Evolutionary conservation across 2,888 invertebrate genomes (phyloP).

Genomic region (Xestia ashworthii): DNA sequence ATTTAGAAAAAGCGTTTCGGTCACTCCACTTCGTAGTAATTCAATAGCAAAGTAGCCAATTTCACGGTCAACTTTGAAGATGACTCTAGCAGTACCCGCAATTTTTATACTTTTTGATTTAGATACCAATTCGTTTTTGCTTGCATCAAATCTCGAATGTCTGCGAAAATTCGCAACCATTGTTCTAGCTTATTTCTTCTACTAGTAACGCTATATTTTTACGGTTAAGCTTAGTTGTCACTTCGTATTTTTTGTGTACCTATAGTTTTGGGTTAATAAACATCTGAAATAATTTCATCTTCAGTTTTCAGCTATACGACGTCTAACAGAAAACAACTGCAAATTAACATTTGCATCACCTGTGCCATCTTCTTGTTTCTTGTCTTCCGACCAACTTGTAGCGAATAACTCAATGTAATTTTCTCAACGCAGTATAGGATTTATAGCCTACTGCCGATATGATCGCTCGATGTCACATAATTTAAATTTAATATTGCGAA

Average conservation of each 20-base stretch:
- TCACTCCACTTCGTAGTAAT: slow-evolving; percentile 71
- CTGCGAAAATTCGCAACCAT: slow-evolving; percentile 13
- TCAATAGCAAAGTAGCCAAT: slow-evolving; percentile 77
- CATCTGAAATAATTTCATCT: not conserved
- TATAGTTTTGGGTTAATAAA: not conserved
- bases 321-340: not conserved
- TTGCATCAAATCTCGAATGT: slow-evolving; percentile 29
- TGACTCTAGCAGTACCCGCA: slow-evolving; percentile 73
- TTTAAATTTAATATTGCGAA: slow-evolving; percentile 41
- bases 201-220: slow-evolving; percentile 5
- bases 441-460: slow-evolving; percentile 49
- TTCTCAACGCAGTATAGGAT: slow-evolving; percentile 38
- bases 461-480: slow-evolving; percentile 50
- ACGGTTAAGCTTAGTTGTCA: not conserved
- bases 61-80: slow-evolving; percentile 77
- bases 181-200: slow-evolving; percentile 32
- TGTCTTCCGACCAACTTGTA: slow-evolving; percentile 29
- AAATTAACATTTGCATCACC: slow-evolving; percentile 44
- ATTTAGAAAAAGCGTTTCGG: slow-evolving; percentile 66
- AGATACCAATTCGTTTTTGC: slow-evolving; percentile 37
- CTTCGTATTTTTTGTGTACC: not conserved
- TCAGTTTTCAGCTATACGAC: not conserved
- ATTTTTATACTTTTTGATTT: slow-evolving; percentile 71
- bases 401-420: slow-evolving; percentile 42
- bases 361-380: slow-evolving; percentile 17